Base-by-base conservation (phyloP, 2,888 invertebrate species). In the Kuschelorhynchus macadamiae region DNA sequence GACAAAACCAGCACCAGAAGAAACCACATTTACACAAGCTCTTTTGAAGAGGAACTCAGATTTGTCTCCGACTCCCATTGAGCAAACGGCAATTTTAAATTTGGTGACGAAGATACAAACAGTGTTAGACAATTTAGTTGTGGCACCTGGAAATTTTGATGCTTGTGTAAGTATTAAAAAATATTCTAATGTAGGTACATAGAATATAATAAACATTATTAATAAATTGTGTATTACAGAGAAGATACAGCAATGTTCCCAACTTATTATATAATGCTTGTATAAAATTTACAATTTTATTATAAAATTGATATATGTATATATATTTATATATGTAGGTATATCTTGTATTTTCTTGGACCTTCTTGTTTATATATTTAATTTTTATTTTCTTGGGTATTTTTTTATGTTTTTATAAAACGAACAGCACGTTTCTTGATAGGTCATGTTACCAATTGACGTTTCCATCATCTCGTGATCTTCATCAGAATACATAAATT, bases 81-180 rank as follows among this genome's bases (percentile, higher is more conserved):
- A 98, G 78, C 96, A 97, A 84, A 92, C 96, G 0, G 92, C 96
- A 0, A 93, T 98, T 56, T 89, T 95, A 25, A 96, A 95, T 83
- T 88, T 99, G 14, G 95, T 98, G 30, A 96, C 96, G 0, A 97
- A 97, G 84, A 90, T 98, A n/a, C 96, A 97, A 81, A 91, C 92
- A 0, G 96, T 97, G 20, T 85, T 98, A 59, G 98, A 98, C 81
- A 97, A 95, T 81, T 85, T 98, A 16, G 95, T 98, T 9, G 94
- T 98, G 0, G 94, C 96, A 0, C 97, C 98, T 0, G 96, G 95
- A 21, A 92, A 91, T 70, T 97, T 98, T 80, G 96, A 95, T 81
- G 96, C 97, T 72, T 98, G 97, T 83, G 97, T 97, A 87, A 90
- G 94, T 91, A 30, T 41, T 25, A n/a, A n/a, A n/a, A n/a, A n/a